Evolutionary conservation across 2,113 vertebrate species (phyloP), one percentile per base, ranked within the genome.

Genomic region (Colossoma macropomum): DNA sequence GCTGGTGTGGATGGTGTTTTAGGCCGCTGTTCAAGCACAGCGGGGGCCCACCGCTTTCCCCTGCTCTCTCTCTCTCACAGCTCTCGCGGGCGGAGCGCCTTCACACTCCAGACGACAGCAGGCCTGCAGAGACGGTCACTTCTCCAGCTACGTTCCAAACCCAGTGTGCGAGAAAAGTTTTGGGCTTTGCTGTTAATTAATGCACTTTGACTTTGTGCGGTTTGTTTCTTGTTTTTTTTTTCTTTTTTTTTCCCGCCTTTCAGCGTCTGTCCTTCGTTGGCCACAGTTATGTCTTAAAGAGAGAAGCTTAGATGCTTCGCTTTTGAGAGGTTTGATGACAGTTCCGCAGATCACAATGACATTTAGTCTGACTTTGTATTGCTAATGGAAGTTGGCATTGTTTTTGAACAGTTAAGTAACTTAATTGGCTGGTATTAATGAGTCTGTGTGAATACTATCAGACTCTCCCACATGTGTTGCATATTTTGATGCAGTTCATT

Each of bases 11-110:
- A 86, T 88, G 88, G 87, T 94, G 94, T 94, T 94, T 94, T 91
- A 93, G 93, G 93, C 94, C 94, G 92, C 92, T 94, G 94, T 95
- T 95, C 94, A 93, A 95, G 87, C 94, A 90, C 94, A 94, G 94
- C 94, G 88, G 93, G 94, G 92, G 93, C 77, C 85, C 75, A 70
- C 66, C 86, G 75, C 83, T 84, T 82, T 84, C 86, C 75, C 82
- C 86, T 81, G 85, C 79, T 87, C 85, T 71, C 81, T 56, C 82
- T 85, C 82, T 81, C 86, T 74, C 86, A 81, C 86, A 87, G 86
- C 86, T 82, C 82, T 86, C 71, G 85, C 85, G 81, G 85, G 85
- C 85, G 79, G 82, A 85, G 90, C 92, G 91, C 92, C 93, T 95
- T 94, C 94, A 93, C 94, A 93, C 94, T 92, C 94, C 94, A 93